phyloP scores from a whole-genome alignment of 2,113 vertebrate species.

The Naja naja region DNA sequence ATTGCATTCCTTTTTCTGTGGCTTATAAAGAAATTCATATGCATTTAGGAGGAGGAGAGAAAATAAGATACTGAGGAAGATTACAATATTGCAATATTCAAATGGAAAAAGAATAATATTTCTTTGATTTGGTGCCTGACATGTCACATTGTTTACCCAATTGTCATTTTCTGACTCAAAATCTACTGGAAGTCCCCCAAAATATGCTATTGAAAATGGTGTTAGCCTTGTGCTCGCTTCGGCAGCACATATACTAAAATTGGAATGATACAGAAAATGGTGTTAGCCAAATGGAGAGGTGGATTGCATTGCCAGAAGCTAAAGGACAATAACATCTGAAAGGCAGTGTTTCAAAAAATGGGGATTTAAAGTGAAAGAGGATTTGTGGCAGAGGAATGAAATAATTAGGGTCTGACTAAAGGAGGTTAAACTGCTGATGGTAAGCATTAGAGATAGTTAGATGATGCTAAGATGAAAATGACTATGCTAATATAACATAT shows the following conservation, averaged over 20 bases:
- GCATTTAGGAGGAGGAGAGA: not conserved
- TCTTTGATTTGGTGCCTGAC: not conserved
- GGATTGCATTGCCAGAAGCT: not conserved
- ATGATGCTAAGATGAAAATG: not conserved
- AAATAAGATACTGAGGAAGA: not conserved
- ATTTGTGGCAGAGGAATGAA: conserved; percentile 12
- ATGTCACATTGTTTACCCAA: conserved; percentile 15
- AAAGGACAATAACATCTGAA: not conserved
- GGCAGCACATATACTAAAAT: no score
- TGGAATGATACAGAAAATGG: no score
- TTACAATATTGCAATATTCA: not conserved
- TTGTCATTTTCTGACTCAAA: not conserved
- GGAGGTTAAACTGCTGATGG: not conserved
- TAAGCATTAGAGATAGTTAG: not conserved
- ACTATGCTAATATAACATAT: not conserved
- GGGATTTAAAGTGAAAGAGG: not conserved
- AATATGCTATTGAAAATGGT: not conserved
- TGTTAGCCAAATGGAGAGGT: not conserved
- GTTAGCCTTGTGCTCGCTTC: no score
- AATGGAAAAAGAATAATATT: not conserved
- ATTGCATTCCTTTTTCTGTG: not conserved
- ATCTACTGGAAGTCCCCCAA: conserved; percentile 1
- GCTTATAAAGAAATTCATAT: not conserved
- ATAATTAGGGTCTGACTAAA: conserved; percentile 3
- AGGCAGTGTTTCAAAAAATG: not conserved